A percentile compares a stretch with the other conserved stretches of the same genome.
Evolutionary conservation across 2,113 vertebrate genomes (phyloP).

Genomic region (Caranx melampygus): DNA sequence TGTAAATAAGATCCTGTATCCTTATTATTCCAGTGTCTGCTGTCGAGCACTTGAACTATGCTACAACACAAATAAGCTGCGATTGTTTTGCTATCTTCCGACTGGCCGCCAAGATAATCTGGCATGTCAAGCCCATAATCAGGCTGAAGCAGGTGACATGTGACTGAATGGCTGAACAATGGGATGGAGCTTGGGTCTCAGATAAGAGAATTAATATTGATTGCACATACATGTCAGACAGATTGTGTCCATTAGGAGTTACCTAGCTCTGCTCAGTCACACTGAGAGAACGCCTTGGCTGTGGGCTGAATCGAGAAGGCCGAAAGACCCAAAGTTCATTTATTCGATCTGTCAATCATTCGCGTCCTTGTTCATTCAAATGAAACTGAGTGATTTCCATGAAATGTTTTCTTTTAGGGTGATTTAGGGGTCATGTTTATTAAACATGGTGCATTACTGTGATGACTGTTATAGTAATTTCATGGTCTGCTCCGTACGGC

Average conservation of each 20-base stretch:
- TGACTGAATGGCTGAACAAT: conserved; percentile 73
- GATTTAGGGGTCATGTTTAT: not conserved
- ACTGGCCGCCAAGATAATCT: conserved; percentile 60
- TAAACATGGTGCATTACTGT: not conserved
- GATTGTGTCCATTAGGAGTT: conserved; percentile 68
- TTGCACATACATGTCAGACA: conserved; percentile 73
- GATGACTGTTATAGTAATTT: conserved; percentile 6
- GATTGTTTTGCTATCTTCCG: conserved; percentile 61
- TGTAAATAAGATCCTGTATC: conserved; percentile 23
- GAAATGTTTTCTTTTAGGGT: not conserved
- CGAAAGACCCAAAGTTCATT: not conserved
- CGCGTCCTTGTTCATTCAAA: not conserved
- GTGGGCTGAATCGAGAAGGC: conserved; percentile 2
- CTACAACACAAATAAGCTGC: conserved; percentile 57
- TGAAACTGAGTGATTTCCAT: not conserved
- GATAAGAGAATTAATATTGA: conserved; percentile 82
- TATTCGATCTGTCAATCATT: conserved; percentile 9
- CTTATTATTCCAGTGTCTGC: conserved; percentile 10
- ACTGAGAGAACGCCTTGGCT: conserved; percentile 9
- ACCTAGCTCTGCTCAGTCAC: conserved; percentile 50
- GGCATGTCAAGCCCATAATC: conserved; percentile 65
- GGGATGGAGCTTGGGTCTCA: conserved; percentile 52
- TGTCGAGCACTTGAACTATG: conserved; percentile 29
- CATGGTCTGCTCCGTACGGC: not conserved
- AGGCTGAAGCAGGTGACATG: conserved; percentile 72